Evolutionary conservation across 2,113 vertebrate genomes (phyloP).

Genomic region (Ailurus styani): DNA sequence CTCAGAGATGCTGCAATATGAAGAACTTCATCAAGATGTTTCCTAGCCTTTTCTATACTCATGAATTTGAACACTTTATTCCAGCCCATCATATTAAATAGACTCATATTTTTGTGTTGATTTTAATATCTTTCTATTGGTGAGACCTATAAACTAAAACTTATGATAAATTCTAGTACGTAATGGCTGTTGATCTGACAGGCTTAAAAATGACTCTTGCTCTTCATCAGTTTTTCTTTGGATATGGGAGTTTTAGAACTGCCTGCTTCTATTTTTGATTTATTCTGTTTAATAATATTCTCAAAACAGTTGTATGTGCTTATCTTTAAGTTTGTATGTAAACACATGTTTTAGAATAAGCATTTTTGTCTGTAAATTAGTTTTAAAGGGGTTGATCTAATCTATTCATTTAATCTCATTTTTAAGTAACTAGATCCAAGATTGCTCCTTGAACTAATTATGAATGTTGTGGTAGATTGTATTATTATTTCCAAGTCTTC

Average conservation of each 20-base stretch:
- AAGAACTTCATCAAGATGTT: background rate
- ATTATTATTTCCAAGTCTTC: background rate
- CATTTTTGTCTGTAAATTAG: background rate
- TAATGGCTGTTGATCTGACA: background rate
- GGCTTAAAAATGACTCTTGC: background rate
- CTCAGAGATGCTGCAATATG: background rate
- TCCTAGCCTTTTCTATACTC: background rate
- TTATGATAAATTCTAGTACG: slow-evolving; percentile 30
- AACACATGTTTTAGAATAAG: background rate
- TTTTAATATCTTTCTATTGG: slow-evolving; percentile 26
- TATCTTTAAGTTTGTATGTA: slow-evolving; percentile 14
- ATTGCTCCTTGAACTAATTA: background rate
- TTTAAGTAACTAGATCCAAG: background rate
- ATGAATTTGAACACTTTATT: slow-evolving; percentile 33
- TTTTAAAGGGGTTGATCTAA: background rate
- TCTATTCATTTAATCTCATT: background rate
- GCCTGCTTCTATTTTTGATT: background rate
- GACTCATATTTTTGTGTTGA: slow-evolving; percentile 31
- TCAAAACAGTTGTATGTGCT: background rate
- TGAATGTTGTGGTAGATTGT: background rate
- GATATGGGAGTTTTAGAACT: background rate
- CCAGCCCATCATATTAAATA: background rate
- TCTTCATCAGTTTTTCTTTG: slow-evolving; percentile 35
- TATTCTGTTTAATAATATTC: background rate
- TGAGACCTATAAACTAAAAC: background rate